A percentile compares a stretch with the other conserved stretches of the same genome.
Conservation (phyloP, 2,888 invertebrate genomes). For the Allophyes oxyacanthae region DNA sequence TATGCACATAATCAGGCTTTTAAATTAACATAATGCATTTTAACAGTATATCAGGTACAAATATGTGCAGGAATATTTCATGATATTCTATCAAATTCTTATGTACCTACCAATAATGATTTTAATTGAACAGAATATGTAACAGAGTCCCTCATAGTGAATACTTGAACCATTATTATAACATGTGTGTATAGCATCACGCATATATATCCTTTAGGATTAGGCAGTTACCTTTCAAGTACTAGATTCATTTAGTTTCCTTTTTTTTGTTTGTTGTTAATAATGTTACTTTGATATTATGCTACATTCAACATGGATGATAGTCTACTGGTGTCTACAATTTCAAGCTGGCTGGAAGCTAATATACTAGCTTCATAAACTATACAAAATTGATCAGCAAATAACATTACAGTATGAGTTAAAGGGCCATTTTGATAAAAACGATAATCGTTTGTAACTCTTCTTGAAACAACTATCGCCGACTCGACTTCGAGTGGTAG, state of each 20-base stretch:
- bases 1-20: conserved; percentile 52
- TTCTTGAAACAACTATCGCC: conserved; percentile 1
- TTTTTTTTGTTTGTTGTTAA: no score
- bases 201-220: background rate
- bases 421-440: conserved; percentile 1
- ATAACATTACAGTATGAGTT: conserved; percentile 5
- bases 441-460: conserved; percentile 2
- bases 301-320: no score
- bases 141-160: conserved; percentile 1
- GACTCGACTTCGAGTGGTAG: conserved; percentile 31
- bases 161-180: conserved; percentile 16
- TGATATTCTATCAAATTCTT: conserved; percentile 45
- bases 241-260: conserved; percentile 4
- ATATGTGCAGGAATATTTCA: conserved; percentile 47
- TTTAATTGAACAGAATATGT: background rate
- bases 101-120: conserved; percentile 26
- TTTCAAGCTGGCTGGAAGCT: conserved; percentile 22
- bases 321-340: no score
- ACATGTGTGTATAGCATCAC: conserved; percentile 18
- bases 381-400: no score
- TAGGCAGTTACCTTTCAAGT: background rate
- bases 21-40: conserved; percentile 54
- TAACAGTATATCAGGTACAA: conserved; percentile 73
- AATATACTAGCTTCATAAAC: conserved; percentile 12
- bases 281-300: no score